Conservation (phyloP, 2,113 vertebrate genomes). For the human (Homo sapiens) region GRCh38 chr15:22436001-22436500, state of each 20-base stretch:
- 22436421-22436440: too few relatives aligned
- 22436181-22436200: not conserved
- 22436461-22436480: too few relatives aligned
- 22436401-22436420: too few relatives aligned
- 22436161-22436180: conserved; percentile 1
- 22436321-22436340: too few relatives aligned
- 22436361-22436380: not conserved
- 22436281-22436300: not conserved
- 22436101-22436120: conserved; percentile 89
- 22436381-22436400: too few relatives aligned
- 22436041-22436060: conserved; percentile 84
- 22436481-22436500: too few relatives aligned
- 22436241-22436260: too few relatives aligned
- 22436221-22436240: not conserved
- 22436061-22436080: conserved; percentile 78
- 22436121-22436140: conserved; percentile 88
- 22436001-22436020: not conserved
- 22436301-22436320: not conserved
- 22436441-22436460: too few relatives aligned
- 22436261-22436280: too few relatives aligned
- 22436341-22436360: not conserved
- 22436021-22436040: conserved; percentile 87
- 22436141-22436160: conserved; percentile 95
- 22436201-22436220: not conserved
- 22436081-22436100: conserved; percentile 89